Evolutionary conservation across 1,140 invertebrate species (phyloP).

Genomic region (Bradysia coprophila): DNA sequence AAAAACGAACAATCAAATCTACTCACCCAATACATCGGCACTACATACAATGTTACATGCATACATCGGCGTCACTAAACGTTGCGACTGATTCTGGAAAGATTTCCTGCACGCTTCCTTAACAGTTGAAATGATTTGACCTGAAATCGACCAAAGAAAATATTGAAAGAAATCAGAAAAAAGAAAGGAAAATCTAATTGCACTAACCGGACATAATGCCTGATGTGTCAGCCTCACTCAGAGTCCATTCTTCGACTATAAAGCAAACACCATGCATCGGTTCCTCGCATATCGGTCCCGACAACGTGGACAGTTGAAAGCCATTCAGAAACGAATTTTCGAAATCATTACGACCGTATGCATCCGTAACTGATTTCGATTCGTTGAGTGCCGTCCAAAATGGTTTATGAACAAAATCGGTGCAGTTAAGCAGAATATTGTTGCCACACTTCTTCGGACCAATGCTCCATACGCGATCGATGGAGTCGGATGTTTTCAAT

Average conservation of each 20-base stretch:
- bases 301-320: conserved; percentile 78
- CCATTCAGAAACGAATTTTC: conserved; percentile 79
- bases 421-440: conserved; percentile 70
- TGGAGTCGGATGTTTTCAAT: not conserved
- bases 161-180: not conserved
- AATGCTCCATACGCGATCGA: conserved; percentile 74
- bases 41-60: conserved; percentile 84
- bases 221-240: conserved; percentile 29
- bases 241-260: conserved; percentile 63
- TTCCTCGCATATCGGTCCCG: conserved; percentile 88
- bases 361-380: conserved; percentile 7
- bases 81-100: conserved; percentile 75
- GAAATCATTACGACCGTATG: conserved; percentile 30
- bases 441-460: conserved; percentile 77
- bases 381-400: conserved; percentile 13
- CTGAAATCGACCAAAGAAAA: conserved; percentile 26
- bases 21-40: conserved; percentile 82
- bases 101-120: conserved; percentile 79
- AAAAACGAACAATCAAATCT: not conserved
- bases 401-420: conserved; percentile 27
- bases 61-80: conserved; percentile 94
- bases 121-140: conserved; percentile 80
- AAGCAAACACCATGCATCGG: conserved; percentile 91
- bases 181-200: not conserved
- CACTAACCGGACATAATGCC: conserved; percentile 29